phyloP scores from a whole-genome alignment of 1,140 invertebrate species.

The Pteromalus puparum region DNA sequence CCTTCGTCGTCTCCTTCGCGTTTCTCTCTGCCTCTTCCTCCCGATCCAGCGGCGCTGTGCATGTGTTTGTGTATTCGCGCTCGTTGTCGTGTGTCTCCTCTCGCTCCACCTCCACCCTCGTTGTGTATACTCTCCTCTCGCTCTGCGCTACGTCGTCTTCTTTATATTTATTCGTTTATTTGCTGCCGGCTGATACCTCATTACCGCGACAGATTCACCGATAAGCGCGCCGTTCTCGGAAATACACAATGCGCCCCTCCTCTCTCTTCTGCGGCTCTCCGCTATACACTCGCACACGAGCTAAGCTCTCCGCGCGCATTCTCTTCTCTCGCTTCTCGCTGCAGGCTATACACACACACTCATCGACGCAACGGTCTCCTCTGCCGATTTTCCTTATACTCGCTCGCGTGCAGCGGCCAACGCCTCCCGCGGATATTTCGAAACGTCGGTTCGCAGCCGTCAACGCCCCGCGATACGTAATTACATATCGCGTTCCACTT shows the following conservation, averaged over 20 bases:
- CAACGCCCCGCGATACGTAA: no score
- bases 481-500: no score
- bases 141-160: conserved; percentile 44
- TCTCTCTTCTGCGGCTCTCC: conserved; percentile 32
- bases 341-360: background rate
- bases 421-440: no score
- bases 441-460: no score
- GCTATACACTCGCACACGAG: background rate
- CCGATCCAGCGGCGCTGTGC: background rate
- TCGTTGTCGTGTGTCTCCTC: conserved; percentile 4
- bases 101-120: conserved; percentile 15
- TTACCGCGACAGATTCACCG: conserved; percentile 75
- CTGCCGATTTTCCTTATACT: background rate
- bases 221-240: conserved; percentile 74
- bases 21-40: conserved; percentile 43
- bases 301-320: no score
- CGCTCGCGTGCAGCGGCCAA: no score
- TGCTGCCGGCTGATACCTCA: conserved; percentile 74
- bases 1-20: conserved; percentile 33
- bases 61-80: conserved; percentile 17
- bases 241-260: conserved; percentile 74
- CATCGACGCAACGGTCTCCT: background rate
- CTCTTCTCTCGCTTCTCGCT: background rate
- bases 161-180: conserved; percentile 74
- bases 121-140: conserved; percentile 32